phyloP scores from a whole-genome alignment of 2,888 invertebrate species.

The Ichneumoninae sp. region DNA sequence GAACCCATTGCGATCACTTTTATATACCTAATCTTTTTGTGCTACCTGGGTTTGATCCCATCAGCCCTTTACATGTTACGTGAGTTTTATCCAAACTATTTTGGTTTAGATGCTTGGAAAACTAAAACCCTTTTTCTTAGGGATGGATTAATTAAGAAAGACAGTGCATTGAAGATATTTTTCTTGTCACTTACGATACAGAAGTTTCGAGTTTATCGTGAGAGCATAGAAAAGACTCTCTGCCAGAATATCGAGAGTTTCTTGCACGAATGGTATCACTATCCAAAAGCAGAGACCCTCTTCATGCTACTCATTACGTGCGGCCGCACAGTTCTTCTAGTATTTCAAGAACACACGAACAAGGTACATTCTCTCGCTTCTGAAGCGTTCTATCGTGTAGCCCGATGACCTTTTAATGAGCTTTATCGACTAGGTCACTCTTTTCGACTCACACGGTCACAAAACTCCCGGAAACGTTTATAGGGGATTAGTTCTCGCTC shows the following conservation, averaged over 20 bases:
- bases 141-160: not conserved
- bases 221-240: conserved; percentile 83
- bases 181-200: conserved; percentile 67
- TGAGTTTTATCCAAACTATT: no score
- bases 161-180: no score
- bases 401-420: no score
- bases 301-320: conserved; percentile 86
- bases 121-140: no score
- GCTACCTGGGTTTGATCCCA: no score
- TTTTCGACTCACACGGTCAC: conserved; percentile 86
- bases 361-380: conserved; percentile 72
- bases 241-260: conserved; percentile 83
- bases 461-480: conserved; percentile 77
- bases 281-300: conserved; percentile 82
- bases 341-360: conserved; percentile 84
- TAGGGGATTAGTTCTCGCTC: conserved; percentile 85
- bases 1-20: no score
- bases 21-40: no score
- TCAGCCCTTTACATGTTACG: no score
- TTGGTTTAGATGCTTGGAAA: no score
- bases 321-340: conserved; percentile 85
- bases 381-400: no score
- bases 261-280: conserved; percentile 84
- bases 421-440: conserved; percentile 81
- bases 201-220: conserved; percentile 85